These are phyloP conservation scores for Eupristina koningsbergeri DNA, from an alignment of 1,140 invertebrate genomes.

Conservation along the genomic window DNA sequence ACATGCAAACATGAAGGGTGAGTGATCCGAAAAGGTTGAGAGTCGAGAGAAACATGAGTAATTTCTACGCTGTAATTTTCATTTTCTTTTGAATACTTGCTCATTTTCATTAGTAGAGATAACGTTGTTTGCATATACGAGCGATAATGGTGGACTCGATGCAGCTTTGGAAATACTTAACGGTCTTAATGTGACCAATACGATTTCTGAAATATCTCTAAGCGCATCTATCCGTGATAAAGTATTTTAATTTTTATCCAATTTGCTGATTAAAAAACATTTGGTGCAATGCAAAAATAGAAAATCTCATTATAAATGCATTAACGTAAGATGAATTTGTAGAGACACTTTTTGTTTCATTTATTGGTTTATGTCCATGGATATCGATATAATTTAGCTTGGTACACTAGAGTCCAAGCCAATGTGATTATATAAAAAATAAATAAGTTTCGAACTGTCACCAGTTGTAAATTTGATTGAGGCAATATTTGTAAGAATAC, in stretches of 20 bases:
- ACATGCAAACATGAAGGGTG: constrained; percentile 17
- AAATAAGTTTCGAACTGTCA: constrained; percentile 8
- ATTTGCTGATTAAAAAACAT: too few relatives aligned
- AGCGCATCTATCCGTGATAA: background rate
- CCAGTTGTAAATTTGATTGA: background rate
- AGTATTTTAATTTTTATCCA: background rate
- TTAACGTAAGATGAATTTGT: background rate
- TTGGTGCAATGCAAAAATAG: too few relatives aligned
- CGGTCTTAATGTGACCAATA: too few relatives aligned
- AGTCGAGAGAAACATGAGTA: background rate
- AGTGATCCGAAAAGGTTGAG: background rate
- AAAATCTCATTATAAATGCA: background rate
- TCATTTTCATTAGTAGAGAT: background rate
- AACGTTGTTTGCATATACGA: background rate
- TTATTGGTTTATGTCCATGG: background rate
- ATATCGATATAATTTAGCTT: background rate
- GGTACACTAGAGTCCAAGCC: too few relatives aligned
- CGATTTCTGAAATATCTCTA: background rate
- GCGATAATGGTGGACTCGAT: too few relatives aligned
- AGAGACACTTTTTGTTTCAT: background rate
- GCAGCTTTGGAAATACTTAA: too few relatives aligned
- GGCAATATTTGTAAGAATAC: background rate
- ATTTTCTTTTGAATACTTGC: background rate
- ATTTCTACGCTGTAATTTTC: constrained; percentile 20
- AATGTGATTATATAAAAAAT: background rate